Evolutionary conservation across 1,140 invertebrate species (phyloP).

Genomic region (Aphaenogaster rudis): DNA sequence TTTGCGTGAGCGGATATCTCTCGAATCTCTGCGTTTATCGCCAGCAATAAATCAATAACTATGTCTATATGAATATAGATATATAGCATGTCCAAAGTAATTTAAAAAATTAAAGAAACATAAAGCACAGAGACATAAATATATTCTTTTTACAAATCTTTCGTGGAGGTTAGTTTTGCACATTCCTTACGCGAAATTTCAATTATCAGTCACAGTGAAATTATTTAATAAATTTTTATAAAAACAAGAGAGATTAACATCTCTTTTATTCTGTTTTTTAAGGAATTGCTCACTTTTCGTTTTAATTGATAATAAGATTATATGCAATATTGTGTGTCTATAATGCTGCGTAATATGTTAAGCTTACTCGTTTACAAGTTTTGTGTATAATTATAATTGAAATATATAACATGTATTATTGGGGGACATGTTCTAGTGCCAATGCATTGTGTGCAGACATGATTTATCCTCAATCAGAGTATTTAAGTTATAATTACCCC

Average conservation of each 20-base stretch:
- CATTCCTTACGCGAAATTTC: not conserved
- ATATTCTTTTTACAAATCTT: not conserved
- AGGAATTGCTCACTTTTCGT: not conserved
- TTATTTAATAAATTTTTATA: not conserved
- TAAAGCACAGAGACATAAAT: not conserved
- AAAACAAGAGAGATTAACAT: not conserved
- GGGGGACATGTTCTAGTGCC: not conserved
- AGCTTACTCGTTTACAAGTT: not conserved
- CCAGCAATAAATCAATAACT: constrained; percentile 17
- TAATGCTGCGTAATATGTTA: not conserved
- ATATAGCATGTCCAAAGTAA: not conserved
- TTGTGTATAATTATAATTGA: constrained; percentile 18
- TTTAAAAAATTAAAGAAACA: constrained; percentile 17
- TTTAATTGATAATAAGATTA: not conserved
- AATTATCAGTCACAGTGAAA: not conserved
- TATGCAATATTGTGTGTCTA: not conserved
- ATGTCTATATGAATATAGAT: constrained; percentile 2
- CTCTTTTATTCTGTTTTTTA: not conserved
- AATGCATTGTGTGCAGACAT: not conserved
- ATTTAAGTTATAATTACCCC: constrained; percentile 31
- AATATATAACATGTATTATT: constrained; percentile 30
- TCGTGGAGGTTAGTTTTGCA: not conserved
- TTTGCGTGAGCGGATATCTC: constrained; percentile 5
- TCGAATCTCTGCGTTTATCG: constrained; percentile 25
- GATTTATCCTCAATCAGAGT: constrained; percentile 7